Percentiles rank a stretch among this genome's conserved stretches.
These are phyloP conservation scores for Zenarchopterus dispar DNA, from an alignment of 2,797 vertebrate genomes.

Conservation along the genomic window DNA sequence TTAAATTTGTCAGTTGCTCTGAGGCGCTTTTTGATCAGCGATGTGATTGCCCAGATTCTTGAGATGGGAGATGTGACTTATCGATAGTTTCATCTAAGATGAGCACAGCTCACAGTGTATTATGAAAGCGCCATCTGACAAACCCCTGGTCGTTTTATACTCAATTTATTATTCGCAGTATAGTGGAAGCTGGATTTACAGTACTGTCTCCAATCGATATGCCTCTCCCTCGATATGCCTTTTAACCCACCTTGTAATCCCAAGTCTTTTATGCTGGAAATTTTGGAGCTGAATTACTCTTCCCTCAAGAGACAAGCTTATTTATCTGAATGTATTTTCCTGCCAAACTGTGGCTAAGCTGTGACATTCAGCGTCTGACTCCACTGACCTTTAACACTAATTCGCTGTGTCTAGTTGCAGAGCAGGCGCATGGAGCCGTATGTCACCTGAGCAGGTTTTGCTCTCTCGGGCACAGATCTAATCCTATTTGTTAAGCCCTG, in stretches of 20 bases:
- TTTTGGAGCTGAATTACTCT: constrained; percentile 68
- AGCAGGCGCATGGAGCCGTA: constrained; percentile 40
- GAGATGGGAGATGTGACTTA: constrained; percentile 59
- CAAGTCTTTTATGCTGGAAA: constrained; percentile 68
- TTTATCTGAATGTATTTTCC: constrained; percentile 77
- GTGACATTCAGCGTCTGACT: constrained; percentile 79
- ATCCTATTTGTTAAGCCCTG: constrained; percentile 81
- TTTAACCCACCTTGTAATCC: constrained; percentile 74
- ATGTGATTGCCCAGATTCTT: constrained; percentile 66
- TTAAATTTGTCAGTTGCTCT: constrained; percentile 73
- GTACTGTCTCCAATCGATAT: constrained; percentile 78
- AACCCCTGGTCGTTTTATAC: constrained; percentile 49
- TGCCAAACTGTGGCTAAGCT: constrained; percentile 75
- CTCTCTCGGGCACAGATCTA: constrained; percentile 69
- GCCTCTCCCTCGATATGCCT: constrained; percentile 71
- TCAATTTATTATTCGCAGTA: constrained; percentile 77
- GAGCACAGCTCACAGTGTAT: constrained; percentile 59
- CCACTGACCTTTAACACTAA: constrained; percentile 81
- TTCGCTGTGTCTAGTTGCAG: constrained; percentile 71
- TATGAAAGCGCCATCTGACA: constrained; percentile 60
- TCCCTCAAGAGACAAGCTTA: constrained; percentile 66
- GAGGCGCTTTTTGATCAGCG: constrained; percentile 60
- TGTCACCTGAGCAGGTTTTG: constrained; percentile 70
- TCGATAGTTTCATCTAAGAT: constrained; percentile 61
- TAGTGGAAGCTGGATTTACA: constrained; percentile 70